phyloP scores from a whole-genome alignment of 2,888 invertebrate species.

The Chouioia cunea region DNA sequence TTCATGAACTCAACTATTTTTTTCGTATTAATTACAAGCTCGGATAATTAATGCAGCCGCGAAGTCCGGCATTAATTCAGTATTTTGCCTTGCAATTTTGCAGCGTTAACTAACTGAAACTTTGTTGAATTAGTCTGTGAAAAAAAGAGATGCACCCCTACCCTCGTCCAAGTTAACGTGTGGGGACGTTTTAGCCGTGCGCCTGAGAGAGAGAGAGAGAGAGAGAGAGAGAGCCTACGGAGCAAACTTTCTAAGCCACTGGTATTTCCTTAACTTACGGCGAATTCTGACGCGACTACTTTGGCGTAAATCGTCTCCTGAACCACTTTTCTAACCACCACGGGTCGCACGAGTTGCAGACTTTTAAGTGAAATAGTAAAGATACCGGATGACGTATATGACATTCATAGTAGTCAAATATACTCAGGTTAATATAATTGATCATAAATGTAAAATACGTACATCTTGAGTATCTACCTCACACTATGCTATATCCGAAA shows the following conservation, averaged over 20 bases:
- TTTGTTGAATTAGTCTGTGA: conserved; percentile 29
- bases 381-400: no score
- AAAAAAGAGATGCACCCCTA: no score
- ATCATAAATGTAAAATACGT: no score
- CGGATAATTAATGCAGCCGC: conserved; percentile 8
- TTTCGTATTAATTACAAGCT: conserved; percentile 10
- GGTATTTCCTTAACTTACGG: conserved; percentile 43
- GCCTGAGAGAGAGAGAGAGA: neutral
- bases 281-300: conserved; percentile 23
- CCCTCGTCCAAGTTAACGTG: no score
- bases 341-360: no score
- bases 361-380: no score
- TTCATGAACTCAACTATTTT: neutral
- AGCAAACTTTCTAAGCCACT: conserved; percentile 40
- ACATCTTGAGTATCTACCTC: no score
- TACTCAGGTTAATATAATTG: no score
- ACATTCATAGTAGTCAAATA: no score
- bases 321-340: no score
- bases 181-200: no score
- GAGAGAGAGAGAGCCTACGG: conserved; percentile 3
- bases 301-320: conserved; percentile 27
- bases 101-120: conserved; percentile 41
- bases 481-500: no score
- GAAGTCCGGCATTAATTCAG: conserved; percentile 14
- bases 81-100: conserved; percentile 34